A percentile compares a stretch with the other conserved stretches of the same genome.
phyloP scores from a whole-genome alignment of 1,140 invertebrate species.

The Apis dorsata region DNA sequence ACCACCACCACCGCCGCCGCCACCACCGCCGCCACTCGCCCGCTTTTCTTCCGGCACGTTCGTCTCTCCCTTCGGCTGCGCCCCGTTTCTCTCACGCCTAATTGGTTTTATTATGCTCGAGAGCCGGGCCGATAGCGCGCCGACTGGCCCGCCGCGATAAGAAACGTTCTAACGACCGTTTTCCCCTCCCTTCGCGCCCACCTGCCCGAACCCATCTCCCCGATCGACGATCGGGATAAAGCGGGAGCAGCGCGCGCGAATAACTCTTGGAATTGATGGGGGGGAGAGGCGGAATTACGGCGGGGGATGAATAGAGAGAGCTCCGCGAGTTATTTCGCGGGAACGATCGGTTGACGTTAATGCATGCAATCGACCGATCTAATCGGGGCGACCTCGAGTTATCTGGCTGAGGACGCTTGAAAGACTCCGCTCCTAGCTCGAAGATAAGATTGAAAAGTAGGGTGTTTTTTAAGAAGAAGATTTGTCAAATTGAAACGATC shows the following conservation, averaged over 20 bases:
- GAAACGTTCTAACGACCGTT: slow-evolving; percentile 50
- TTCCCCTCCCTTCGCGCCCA: not conserved
- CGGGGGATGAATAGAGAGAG: slow-evolving; percentile 43
- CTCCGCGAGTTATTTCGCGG: slow-evolving; percentile 39
- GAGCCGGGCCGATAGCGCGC: slow-evolving; percentile 57
- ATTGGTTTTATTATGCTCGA: slow-evolving; percentile 74
- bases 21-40: not conserved
- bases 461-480: no score
- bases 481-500: no score
- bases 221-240: slow-evolving; percentile 50
- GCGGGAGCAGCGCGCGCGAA: slow-evolving; percentile 36
- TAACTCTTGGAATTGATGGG: slow-evolving; percentile 56
- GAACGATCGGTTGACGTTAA: slow-evolving; percentile 28
- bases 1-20: no score
- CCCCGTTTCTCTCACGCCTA: slow-evolving; percentile 62
- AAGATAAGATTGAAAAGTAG: not conserved
- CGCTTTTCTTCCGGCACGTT: slow-evolving; percentile 67
- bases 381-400: not conserved
- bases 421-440: no score
- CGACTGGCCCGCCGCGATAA: slow-evolving; percentile 61
- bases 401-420: not conserved
- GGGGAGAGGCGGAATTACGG: slow-evolving; percentile 49
- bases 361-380: slow-evolving; percentile 33
- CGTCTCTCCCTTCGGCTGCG: slow-evolving; percentile 39
- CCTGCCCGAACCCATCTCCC: slow-evolving; percentile 9